Percentiles rank a stretch among this genome's conserved stretches.
phyloP scores from a whole-genome alignment of 2,797 vertebrate species.

The Mus spretus region DNA sequence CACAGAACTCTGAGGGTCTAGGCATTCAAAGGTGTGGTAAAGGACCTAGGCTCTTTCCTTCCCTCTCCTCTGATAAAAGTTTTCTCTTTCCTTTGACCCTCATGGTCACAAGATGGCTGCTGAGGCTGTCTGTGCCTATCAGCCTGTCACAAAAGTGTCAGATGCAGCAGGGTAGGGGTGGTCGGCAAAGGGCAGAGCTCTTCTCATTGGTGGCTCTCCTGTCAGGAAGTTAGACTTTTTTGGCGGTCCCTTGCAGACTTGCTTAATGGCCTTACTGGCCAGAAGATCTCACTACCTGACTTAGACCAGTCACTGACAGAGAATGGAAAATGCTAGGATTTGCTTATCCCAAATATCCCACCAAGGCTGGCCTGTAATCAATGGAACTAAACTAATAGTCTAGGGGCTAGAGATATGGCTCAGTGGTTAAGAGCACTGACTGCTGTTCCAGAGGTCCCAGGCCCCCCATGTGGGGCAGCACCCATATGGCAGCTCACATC shows the following conservation, averaged over 20 bases:
- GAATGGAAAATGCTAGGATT: neutral
- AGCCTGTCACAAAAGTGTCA: neutral
- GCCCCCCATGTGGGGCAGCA: neutral
- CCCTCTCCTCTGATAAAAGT: neutral
- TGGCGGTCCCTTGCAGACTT: neutral
- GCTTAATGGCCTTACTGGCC: neutral
- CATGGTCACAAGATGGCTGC: neutral
- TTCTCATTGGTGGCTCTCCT: neutral
- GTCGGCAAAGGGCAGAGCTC: neutral
- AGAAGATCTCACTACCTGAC: neutral
- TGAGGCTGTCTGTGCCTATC: neutral
- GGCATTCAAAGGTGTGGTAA: neutral
- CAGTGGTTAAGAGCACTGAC: neutral
- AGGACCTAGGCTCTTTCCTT: neutral
- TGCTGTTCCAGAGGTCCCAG: neutral
- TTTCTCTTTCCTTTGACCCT: neutral
- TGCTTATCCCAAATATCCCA: neutral
- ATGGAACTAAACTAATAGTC: neutral
- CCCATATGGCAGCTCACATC: neutral
- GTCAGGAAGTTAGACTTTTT: neutral
- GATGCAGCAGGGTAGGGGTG: neutral
- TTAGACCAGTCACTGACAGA: neutral
- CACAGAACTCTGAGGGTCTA: neutral
- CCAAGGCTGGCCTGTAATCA: neutral
- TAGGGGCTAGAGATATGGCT: neutral